phyloP scores from a whole-genome alignment of 2,797 vertebrate species.

The Onychomys leucogaster region DNA sequence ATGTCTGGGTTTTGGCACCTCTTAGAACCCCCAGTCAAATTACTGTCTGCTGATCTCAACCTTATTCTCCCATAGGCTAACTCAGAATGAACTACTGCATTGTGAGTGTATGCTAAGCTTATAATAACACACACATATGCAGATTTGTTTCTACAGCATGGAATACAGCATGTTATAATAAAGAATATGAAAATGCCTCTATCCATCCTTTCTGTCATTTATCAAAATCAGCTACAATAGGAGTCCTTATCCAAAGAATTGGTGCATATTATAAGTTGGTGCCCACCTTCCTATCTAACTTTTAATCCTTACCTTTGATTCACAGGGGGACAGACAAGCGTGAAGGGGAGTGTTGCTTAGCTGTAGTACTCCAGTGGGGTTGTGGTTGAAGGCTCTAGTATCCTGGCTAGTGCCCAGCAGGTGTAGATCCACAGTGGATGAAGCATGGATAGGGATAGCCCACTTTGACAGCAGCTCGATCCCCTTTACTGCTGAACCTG shows the following conservation, averaged over 20 bases:
- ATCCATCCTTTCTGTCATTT: neutral
- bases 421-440: neutral
- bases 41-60: neutral
- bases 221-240: neutral
- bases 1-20: neutral
- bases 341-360: neutral
- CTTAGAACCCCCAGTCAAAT: neutral
- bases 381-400: neutral
- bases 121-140: neutral
- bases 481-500: too few relatives aligned
- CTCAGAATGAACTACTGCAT: neutral
- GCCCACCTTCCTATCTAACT: neutral
- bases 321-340: neutral
- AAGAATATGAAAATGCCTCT: neutral
- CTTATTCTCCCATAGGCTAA: neutral
- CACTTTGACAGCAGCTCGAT: fast-evolving
- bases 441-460: neutral
- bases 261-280: neutral
- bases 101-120: neutral
- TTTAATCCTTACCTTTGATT: neutral
- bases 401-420: too few relatives aligned
- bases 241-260: neutral
- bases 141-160: neutral
- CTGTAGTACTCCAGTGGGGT: neutral
- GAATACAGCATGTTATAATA: neutral